Percentiles rank a stretch among this genome's conserved stretches.
These are phyloP conservation scores for Tetramorium alpestre DNA, from an alignment of 1,140 invertebrate genomes.

Conservation along the genomic window DNA sequence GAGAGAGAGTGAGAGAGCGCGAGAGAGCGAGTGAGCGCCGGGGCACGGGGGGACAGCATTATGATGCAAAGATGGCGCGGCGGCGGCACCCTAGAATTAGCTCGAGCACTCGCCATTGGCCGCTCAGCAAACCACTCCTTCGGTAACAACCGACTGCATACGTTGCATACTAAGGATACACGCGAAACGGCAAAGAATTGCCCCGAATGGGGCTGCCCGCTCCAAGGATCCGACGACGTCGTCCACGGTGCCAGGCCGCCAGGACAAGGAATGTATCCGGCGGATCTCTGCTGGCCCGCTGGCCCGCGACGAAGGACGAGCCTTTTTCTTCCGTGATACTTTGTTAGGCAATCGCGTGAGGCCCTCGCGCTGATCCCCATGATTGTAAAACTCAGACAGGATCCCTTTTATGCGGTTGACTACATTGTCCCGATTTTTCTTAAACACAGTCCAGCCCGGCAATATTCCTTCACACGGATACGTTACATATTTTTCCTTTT, in stretches of 20 bases:
- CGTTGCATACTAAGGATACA: conserved; percentile 85
- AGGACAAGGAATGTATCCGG: conserved; percentile 16
- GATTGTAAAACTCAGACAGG: conserved; percentile 25
- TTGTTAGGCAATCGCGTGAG: conserved; percentile 6
- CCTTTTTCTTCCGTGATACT: neutral
- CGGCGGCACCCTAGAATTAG: conserved; percentile 86
- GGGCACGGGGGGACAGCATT: conserved; percentile 81
- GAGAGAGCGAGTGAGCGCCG: conserved; percentile 30
- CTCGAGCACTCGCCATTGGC: conserved; percentile 86
- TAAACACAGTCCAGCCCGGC: neutral
- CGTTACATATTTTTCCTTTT: neutral
- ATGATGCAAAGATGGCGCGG: conserved; percentile 86
- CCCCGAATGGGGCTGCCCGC: conserved; percentile 63
- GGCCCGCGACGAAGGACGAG: conserved; percentile 29
- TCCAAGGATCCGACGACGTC: conserved; percentile 26
- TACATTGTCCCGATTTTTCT: conserved; percentile 20
- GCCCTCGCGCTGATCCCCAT: neutral
- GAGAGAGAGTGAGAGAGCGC: neutral
- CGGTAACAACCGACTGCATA: conserved; percentile 86
- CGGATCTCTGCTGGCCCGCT: neutral
- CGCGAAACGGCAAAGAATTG: conserved; percentile 83
- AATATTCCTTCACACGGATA: neutral
- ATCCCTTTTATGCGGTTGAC: neutral
- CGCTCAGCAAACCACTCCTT: conserved; percentile 85
- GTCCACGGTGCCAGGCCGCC: conserved; percentile 68